Evolutionary conservation across 2,888 invertebrate species (phyloP), one percentile per base, ranked within the genome.

Genomic region (Polydesmus complanatus): DNA sequence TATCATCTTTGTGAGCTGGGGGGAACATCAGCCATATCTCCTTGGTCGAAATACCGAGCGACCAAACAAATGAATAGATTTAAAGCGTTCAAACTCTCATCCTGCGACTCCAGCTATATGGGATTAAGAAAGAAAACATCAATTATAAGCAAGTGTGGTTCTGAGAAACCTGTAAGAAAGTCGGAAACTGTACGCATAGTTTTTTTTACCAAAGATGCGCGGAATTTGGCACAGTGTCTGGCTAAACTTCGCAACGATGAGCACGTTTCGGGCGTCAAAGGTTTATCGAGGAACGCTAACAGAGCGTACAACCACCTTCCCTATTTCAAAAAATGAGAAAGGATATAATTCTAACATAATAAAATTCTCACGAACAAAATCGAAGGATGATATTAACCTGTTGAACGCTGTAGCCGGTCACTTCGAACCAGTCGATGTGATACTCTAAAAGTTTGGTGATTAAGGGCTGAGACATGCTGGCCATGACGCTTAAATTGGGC

Each of bases 61-160:
- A 88, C 82, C 65, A 88, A 74, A 72, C 86, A 86, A 69, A 88
- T 85, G 68, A 85, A 81, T 57, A 88, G 76, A 74, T 86, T 88
- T 54, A 73, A 65, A 50, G 61, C 62, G 18, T 27, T 47, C 23
- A 61, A 26, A 47, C 27, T 49, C 0, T 65, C 62, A 57, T 72
- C 70, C 11, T 65, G 66, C 1, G 64, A 54, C n/a, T 62, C 66
- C 18, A 19, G 60, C 67, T 26, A 55, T 27, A n/a, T 54, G 22
- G 54, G 23, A n/a, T 11, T 25, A 21, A 2, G 19, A 11, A 22
- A 67, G 63, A 47, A 14, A 56, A 58, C 27, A 59, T 60, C 26
- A 64, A 58, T 1, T 63, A 60, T 25, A 58, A n/a, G 18, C n/a
- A n/a, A n/a, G 62, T 56, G 21, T 53, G 58, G 62, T 50, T 5